These are phyloP conservation scores for Prinia subflava DNA, from an alignment of 2,113 vertebrate species.

Conservation along the genomic window DNA sequence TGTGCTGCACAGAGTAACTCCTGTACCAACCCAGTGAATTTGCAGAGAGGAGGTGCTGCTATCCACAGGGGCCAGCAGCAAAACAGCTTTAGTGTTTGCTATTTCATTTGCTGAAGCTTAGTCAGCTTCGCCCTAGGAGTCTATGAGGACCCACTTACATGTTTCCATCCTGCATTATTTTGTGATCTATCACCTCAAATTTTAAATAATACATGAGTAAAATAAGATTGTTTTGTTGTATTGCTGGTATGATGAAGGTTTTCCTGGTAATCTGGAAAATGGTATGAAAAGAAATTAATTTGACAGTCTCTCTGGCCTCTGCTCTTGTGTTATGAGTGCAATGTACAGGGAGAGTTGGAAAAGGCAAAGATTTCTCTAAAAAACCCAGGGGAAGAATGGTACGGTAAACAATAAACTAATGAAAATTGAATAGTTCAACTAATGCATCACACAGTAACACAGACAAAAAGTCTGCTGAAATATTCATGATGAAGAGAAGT, in stretches of 20 bases:
- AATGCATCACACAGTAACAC: background rate
- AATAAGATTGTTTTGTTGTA: background rate
- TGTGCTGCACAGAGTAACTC: background rate
- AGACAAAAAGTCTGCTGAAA: constrained; percentile 27
- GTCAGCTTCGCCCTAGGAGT: background rate
- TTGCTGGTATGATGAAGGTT: background rate
- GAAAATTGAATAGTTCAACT: background rate
- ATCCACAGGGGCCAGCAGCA: background rate
- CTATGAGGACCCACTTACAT: background rate
- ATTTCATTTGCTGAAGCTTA: background rate
- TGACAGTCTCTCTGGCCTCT: background rate
- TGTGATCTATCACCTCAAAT: background rate
- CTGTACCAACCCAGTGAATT: background rate
- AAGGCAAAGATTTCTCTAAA: background rate
- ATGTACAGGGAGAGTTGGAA: background rate
- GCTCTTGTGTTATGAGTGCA: background rate
- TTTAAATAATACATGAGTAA: background rate
- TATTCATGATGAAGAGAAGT: constrained; percentile 15
- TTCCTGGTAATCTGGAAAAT: background rate
- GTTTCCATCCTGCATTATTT: background rate
- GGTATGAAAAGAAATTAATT: background rate
- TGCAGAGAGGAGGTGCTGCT: background rate
- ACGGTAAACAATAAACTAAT: background rate
- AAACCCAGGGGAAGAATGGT: background rate
- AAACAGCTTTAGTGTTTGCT: background rate